Base-by-base conservation (phyloP, 1,140 invertebrate species). In the Drosophila malerkotliana region DNA sequence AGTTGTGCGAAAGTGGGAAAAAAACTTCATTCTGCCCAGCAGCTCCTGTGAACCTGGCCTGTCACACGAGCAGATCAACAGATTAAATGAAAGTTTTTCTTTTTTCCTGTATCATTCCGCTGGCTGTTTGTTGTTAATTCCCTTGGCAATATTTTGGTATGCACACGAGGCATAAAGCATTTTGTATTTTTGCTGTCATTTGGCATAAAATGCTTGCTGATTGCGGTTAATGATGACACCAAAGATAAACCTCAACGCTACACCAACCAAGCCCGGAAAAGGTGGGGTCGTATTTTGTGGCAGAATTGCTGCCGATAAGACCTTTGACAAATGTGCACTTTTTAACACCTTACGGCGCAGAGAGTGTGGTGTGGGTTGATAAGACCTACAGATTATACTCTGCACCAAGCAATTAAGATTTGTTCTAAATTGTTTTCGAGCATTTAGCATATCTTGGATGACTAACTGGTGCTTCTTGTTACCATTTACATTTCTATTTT, bases 191-290 rank as follows among this genome's bases (percentile, higher is more conserved):
- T 64, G 52, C 67, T 85, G 81, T 77, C 73, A 78, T 83, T 84
- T 85, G 73, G 58, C 68, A 59, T 61, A 61, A 74, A 85, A 85
- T 66, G 66, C 47, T 63, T 62, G 78, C 69, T 87, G 82, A 87
- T 85, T 87, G 83, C 66, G 78, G 83, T 87, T 85, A 87, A 85
- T 82, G 82, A 87, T 87, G 82, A 82, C 82, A 75, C 66, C 63
- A 37, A 30, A 81, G 82, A 87, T 87, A 85, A 75, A 34, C 64
- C 41, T 44, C 59, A 45, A 47, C 60, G 68, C 14, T 12, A 15
- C 10, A 5, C 21, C 21, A 10, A n/a, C 24, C 6, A n/a, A 37
- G 10, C 14, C 30, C 12, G 26, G 34, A 18, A 21, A 39, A 47
- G 71, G 15, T 55, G 45, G 32, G 39, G 7, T 49, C 4, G 39